Evolutionary conservation across 2,113 vertebrate species (phyloP).

Genomic region (Cyanoderma ruficeps): DNA sequence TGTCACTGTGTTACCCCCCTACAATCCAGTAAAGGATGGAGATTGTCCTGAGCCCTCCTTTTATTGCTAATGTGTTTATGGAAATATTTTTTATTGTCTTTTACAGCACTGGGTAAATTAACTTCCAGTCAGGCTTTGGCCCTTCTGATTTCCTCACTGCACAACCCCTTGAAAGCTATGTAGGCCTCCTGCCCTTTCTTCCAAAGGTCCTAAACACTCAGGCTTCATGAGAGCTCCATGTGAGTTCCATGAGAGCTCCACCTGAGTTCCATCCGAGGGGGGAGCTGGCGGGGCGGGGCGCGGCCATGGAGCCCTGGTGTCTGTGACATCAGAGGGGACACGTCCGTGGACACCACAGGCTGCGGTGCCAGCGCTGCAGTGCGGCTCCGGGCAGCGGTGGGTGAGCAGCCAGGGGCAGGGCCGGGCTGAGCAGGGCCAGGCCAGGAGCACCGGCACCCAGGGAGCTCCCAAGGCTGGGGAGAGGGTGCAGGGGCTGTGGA

Average conservation of each 20-base stretch:
- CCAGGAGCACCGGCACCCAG: background rate
- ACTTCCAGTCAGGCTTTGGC: background rate
- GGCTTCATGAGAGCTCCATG: too few species aligned
- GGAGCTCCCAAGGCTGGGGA: background rate
- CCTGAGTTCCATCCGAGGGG: background rate
- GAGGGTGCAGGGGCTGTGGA: too few species aligned
- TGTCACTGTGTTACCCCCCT: background rate
- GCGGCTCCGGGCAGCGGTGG: background rate
- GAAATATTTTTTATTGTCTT: background rate
- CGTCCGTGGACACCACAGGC: background rate
- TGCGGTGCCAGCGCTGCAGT: background rate
- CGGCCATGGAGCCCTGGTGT: background rate
- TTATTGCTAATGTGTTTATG: background rate
- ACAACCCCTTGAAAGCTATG: background rate
- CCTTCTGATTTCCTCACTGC: background rate
- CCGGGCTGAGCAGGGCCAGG: too few species aligned
- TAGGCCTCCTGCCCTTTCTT: background rate
- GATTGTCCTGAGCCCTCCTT: background rate
- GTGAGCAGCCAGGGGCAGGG: too few species aligned
- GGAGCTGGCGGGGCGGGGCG: background rate
- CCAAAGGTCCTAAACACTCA: background rate
- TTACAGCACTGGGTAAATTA: background rate
- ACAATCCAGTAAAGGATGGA: background rate
- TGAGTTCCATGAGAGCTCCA: background rate
- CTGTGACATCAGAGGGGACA: background rate